Percentiles rank a stretch among this genome's conserved stretches.
Conservation (phyloP, 2,888 invertebrate genomes). For the Dasysyrphus albostriatus region DNA sequence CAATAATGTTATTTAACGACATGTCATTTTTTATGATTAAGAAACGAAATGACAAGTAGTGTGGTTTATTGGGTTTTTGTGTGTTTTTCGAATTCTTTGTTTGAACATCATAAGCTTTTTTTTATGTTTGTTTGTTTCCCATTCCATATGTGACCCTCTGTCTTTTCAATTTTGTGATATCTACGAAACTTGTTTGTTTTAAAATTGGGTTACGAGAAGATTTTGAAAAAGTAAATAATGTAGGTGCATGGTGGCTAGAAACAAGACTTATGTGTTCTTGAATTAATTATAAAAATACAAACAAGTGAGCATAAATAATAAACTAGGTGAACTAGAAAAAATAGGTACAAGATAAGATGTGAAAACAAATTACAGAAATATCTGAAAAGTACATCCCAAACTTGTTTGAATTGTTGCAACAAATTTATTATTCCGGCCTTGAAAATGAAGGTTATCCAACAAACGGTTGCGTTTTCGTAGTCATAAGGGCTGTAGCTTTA, state of each 20-base stretch:
- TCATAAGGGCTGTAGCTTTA: no score
- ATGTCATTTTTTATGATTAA: conserved; percentile 47
- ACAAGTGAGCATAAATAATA: neutral
- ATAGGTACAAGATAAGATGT: neutral
- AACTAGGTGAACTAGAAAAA: neutral
- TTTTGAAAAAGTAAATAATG: neutral
- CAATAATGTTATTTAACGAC: conserved; percentile 37
- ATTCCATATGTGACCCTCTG: conserved; percentile 13
- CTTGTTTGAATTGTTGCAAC: neutral
- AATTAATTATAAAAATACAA: conserved; percentile 10
- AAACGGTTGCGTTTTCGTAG: no score
- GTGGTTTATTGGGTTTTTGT: conserved; percentile 24
- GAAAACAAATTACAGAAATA: neutral
- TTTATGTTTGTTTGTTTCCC: neutral
- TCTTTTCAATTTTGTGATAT: neutral
- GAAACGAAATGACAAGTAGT: conserved; percentile 24
- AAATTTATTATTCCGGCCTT: no score
- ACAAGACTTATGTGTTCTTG: neutral
- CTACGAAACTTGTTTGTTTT: conserved; percentile 21
- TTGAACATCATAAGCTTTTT: conserved; percentile 30
- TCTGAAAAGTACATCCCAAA: no score
- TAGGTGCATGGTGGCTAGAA: neutral
- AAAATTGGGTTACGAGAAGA: conserved; percentile 21
- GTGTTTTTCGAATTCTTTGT: conserved; percentile 31
- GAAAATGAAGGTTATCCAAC: no score